These are phyloP conservation scores for Cirrhinus molitorella DNA, from an alignment of 2,797 vertebrate species.

Conservation along the genomic window DNA sequence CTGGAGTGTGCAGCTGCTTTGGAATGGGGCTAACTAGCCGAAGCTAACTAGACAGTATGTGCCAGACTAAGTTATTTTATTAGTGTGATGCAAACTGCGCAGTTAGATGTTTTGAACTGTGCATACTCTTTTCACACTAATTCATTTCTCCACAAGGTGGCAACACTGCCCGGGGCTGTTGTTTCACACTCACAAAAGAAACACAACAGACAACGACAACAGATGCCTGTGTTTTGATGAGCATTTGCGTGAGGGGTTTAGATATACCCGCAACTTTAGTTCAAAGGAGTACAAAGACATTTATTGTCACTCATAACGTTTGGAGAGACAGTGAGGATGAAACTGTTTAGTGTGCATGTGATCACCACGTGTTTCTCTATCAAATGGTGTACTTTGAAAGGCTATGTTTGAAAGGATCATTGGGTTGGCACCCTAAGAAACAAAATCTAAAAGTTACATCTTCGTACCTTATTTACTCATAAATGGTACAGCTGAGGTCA, in stretches of 20 bases:
- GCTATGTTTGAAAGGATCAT: neutral
- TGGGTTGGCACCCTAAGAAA: neutral
- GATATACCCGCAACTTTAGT: neutral
- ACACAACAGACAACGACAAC: neutral
- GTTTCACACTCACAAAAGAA: neutral
- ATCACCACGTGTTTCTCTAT: neutral
- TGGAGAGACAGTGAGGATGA: neutral
- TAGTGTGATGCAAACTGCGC: neutral
- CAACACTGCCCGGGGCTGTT: neutral
- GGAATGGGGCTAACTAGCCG: neutral
- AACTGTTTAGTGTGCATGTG: neutral
- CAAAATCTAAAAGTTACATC: neutral
- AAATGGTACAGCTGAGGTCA: neutral
- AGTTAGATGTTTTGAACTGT: neutral
- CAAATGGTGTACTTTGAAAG: neutral
- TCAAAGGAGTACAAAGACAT: neutral
- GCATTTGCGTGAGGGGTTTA: neutral
- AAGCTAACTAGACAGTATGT: neutral
- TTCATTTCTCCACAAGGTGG: slow-evolving; percentile 1
- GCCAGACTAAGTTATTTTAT: neutral
- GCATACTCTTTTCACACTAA: neutral
- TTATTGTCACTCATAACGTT: neutral
- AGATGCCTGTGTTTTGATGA: neutral
- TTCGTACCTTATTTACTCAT: neutral
- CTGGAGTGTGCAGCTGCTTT: neutral